Evolutionary conservation across 2,797 vertebrate species (phyloP), one percentile per base, ranked within the genome.

Genomic region (Gadopsis bispinosus): DNA sequence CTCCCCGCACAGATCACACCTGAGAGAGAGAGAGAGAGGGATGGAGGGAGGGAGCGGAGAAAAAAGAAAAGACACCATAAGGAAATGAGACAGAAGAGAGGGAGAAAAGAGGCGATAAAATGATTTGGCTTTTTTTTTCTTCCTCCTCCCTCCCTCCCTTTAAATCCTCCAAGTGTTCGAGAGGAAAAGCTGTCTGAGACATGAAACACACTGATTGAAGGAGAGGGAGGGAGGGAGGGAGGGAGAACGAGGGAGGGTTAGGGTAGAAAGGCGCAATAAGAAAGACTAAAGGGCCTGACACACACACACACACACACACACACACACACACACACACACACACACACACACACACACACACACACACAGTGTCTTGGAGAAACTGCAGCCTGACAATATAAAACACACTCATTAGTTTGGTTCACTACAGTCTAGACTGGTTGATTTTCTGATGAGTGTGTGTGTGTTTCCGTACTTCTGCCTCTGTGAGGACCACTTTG

Each of bases 1-100:
- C 89, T 88, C 89, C 87, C 86, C 82, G 76, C 87, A 86, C 86
- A 88, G 84, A 91, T 92, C 90, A 87, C 87, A 91, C 90, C 88
- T 90, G 68, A 19, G 74, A 60, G 73, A 67, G 70, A 31, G 54
- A 59, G 50, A 51, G 50, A 51, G 37, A 37, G 8, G 10, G 64
- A 53, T 60, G 10, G 43, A 79, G 26, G 63, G 61, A 75, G 75
- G 22, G 69, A 76, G 55, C 9, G 5, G 13, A 45, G 3, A 41
- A 29, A 37, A 67, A 22, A 33, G 61, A 73, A 26, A 26, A 26
- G 65, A 74, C 4, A 11, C 69, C 69, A 72, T 71, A 47, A 69
- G 43, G 68, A 82, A 87, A 87, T 77, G 77, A 86, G 79, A 82
- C 31, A 67, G 64, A 71, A n/a, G 73, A 66, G 74, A 70, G 70